Evolutionary conservation across 2,113 vertebrate genomes (phyloP).

Genomic region (Indicator maculatus): DNA sequence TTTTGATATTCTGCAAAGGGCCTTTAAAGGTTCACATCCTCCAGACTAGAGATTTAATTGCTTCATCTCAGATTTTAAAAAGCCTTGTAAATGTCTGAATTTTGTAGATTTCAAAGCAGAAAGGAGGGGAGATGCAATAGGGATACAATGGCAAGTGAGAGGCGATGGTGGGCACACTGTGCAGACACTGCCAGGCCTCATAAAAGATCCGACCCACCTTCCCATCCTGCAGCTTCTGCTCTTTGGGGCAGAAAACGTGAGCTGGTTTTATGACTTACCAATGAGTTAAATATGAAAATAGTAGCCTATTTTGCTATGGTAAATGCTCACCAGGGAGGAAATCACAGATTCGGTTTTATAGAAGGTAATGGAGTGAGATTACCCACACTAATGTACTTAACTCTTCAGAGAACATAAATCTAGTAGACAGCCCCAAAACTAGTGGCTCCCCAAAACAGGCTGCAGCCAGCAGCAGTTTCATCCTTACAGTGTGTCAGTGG

Average conservation of each 20-base stretch:
- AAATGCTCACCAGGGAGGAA: slow-evolving; percentile 72
- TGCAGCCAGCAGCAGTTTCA: neutral
- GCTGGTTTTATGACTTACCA: slow-evolving; percentile 71
- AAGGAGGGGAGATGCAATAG: slow-evolving; percentile 16
- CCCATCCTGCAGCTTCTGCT: slow-evolving; percentile 32
- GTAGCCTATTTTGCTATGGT: slow-evolving; percentile 18
- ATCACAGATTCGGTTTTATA: slow-evolving; percentile 67
- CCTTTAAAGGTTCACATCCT: slow-evolving; percentile 81
- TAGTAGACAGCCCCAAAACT: neutral
- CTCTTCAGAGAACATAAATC: slow-evolving; percentile 49
- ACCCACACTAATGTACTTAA: slow-evolving; percentile 30
- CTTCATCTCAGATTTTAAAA: slow-evolving; percentile 78
- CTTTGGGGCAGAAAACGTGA: slow-evolving; percentile 35
- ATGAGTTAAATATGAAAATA: slow-evolving; percentile 67
- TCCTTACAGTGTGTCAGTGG: neutral
- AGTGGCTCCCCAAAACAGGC: neutral
- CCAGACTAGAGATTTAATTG: slow-evolving; percentile 82
- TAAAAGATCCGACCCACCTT: slow-evolving; percentile 32
- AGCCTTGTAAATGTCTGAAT: slow-evolving; percentile 79
- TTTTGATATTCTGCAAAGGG: slow-evolving; percentile 82
- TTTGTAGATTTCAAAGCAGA: slow-evolving; percentile 75
- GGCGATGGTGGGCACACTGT: neutral
- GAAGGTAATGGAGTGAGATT: slow-evolving; percentile 57
- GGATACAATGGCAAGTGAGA: slow-evolving; percentile 46
- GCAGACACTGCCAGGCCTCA: neutral